A percentile compares a stretch with the other conserved stretches of the same genome.
phyloP scores from a whole-genome alignment of 2,113 vertebrate species.

The Chamaetylas fuelleborni region DNA sequence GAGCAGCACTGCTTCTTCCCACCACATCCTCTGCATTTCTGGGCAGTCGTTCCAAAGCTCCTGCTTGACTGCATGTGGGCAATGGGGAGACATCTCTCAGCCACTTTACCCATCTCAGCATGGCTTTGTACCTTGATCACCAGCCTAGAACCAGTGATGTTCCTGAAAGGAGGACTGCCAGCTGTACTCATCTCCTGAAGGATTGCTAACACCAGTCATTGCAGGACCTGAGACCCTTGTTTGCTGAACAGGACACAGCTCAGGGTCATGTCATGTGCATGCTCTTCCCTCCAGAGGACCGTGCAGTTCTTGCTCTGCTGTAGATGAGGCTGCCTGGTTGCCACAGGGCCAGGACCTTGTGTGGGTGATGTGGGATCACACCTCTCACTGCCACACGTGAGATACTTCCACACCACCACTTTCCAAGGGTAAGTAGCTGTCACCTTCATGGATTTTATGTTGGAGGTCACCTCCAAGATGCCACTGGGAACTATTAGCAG shows the following conservation, averaged over 20 bases:
- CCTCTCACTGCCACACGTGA: background rate
- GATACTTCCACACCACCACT: background rate
- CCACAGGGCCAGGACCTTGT: rapidly evolving
- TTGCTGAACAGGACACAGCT: background rate
- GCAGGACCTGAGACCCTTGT: background rate
- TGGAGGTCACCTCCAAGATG: background rate
- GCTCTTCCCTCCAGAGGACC: background rate
- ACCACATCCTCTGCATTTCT: background rate
- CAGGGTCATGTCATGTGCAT: background rate
- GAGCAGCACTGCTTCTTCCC: background rate
- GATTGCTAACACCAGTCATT: background rate
- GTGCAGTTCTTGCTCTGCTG: background rate
- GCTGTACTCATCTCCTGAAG: background rate
- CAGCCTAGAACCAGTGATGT: background rate
- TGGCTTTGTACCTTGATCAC: background rate
- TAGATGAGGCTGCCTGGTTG: background rate
- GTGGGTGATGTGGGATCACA: rapidly evolving
- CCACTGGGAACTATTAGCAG: background rate
- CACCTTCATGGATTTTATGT: background rate
- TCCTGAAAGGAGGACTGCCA: background rate
- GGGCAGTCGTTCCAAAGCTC: background rate
- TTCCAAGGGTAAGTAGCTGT: background rate
- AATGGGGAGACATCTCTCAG: background rate
- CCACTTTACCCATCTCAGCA: background rate
- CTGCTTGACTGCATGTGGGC: background rate